Evolutionary conservation across 2,113 vertebrate genomes (phyloP).

Genomic region (Agapornis roseicollis): DNA sequence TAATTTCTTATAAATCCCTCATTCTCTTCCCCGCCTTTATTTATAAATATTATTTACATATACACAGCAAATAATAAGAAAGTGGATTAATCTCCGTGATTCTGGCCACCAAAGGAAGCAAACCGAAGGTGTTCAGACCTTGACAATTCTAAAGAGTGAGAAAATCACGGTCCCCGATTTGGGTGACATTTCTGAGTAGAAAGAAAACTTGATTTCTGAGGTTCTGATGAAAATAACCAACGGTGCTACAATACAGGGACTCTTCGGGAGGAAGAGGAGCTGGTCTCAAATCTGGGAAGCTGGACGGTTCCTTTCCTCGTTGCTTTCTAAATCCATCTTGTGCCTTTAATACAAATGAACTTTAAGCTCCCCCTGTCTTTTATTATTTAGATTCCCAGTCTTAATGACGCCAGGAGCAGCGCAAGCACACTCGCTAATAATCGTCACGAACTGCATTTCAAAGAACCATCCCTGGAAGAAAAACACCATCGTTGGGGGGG

Average conservation of each 20-base stretch:
- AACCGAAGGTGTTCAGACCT: not conserved
- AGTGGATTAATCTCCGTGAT: not conserved
- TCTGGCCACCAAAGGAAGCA: not conserved
- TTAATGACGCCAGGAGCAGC: conserved; percentile 67
- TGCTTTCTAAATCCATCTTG: conserved; percentile 35
- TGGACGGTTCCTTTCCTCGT: not conserved
- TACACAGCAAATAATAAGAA: not conserved
- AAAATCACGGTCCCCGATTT: not conserved
- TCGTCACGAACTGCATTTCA: conserved; percentile 67
- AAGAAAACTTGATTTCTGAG: not conserved
- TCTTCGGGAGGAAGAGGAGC: not conserved
- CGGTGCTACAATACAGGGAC: too few species aligned
- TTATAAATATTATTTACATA: not conserved
- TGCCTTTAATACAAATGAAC: conserved; percentile 62
- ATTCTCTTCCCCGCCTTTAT: not conserved
- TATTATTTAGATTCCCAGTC: conserved; percentile 66
- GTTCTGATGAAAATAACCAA: not conserved
- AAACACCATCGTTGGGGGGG: conserved; percentile 28
- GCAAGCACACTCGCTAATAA: conserved; percentile 61
- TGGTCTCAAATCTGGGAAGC: not conserved
- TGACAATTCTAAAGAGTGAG: not conserved
- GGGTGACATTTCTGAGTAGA: not conserved
- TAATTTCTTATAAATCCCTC: not conserved
- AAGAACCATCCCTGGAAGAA: conserved; percentile 62
- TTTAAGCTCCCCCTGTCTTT: conserved; percentile 59